Evolutionary conservation across 37 sponge, comb jelly and placozoan genomes (phyloP), one percentile per base, ranked within the genome.

Genomic region (Geodia barretti): DNA sequence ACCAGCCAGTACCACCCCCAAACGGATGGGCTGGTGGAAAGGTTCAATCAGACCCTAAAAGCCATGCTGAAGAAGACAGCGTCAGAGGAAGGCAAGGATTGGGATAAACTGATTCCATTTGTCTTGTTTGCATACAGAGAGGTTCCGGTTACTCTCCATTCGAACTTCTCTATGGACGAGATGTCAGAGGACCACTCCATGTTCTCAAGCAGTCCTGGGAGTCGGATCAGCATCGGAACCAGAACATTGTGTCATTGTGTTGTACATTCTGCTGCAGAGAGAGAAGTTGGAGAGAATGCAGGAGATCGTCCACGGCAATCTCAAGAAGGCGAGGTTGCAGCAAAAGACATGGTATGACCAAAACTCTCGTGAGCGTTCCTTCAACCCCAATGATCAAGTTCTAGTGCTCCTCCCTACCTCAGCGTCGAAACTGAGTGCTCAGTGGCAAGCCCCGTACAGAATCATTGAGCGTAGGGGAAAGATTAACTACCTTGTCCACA

Each of bases 61-160:
- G 9, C 35, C 4, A 87, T 87, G 88, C 41, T 87, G 33, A n/a
- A 60, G 37, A 83, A 74, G 39, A 1, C 47, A 28, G 60, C 35
- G 11, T 30, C 33, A 24, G 35, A 65, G 7, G 79, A 78, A 41
- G 72, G 58, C 7, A 72, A 78, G 30, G 86, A 86, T 25, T 86
- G 87, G 87, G 87, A 88, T 41, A 41, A 66, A 24, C 20, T 77
- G 39, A 24, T 88, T 7, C 83, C 82, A 19, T 75, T 60, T 41
- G 40, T 88, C 3, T 60, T 88, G 20, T 88, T 88, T 82, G 89
- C 89, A n/a, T 81, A 75, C 40, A 30, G 82, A 1, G 88, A 87
- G 35, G 81, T 80, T 19, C 83, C 8, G 89, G 89, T 0, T 82
- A 82, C 28, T 59, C 72, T 23, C 89, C 89, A 54, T 89, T 89